phyloP scores from a whole-genome alignment of 2,888 invertebrate species.

The Chaetogeoica ovagalla region DNA sequence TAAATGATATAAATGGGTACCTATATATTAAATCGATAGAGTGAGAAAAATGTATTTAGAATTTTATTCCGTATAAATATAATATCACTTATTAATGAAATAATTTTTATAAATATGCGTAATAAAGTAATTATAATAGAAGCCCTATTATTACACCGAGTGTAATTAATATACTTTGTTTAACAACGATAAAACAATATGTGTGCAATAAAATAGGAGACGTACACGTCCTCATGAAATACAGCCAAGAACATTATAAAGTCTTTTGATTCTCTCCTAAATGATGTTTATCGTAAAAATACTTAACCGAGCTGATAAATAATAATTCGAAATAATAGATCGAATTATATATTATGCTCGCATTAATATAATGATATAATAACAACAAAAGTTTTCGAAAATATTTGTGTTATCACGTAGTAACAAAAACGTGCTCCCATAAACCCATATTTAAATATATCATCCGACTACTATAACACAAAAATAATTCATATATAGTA shows the following conservation, averaged over 20 bases:
- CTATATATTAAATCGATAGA: neutral
- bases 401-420: neutral
- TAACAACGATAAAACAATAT: neutral
- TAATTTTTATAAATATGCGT: neutral
- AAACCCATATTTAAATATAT: neutral
- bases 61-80: neutral
- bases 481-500: neutral
- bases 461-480: neutral
- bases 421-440: constrained; percentile 11
- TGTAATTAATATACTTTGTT: neutral
- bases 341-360: neutral
- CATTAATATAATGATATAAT: too few species aligned
- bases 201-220: neutral
- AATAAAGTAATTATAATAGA: neutral
- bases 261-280: neutral
- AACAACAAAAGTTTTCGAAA: neutral
- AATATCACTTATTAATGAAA: neutral
- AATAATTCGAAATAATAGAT: constrained; percentile 2
- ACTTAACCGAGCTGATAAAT: neutral
- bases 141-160: neutral
- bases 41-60: neutral
- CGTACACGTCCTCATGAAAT: neutral
- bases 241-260: neutral
- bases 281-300: neutral
- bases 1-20: neutral